phyloP scores from a whole-genome alignment of 2,888 invertebrate species.

The Aquatica leii region DNA sequence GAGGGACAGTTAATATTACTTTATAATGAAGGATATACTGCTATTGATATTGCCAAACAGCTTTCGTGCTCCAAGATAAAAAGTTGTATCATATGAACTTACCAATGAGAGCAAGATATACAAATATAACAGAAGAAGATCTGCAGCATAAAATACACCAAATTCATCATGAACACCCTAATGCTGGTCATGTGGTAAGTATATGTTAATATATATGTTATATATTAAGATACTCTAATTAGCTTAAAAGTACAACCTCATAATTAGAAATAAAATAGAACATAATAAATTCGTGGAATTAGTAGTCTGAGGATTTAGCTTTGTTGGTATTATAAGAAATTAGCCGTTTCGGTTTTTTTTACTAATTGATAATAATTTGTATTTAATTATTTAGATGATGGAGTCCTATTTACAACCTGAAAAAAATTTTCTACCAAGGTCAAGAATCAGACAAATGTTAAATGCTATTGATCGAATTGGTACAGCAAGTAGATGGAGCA shows the following conservation, averaged over 20 bases:
- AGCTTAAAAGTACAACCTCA: too few species aligned
- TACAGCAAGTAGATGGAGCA: not conserved
- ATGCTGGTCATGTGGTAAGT: constrained; percentile 16
- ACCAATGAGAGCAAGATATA: constrained; percentile 5
- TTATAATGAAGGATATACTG: constrained; percentile 16
- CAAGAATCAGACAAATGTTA: not conserved
- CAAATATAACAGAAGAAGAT: constrained; percentile 11
- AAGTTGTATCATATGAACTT: constrained; percentile 13
- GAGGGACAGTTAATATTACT: constrained; percentile 10
- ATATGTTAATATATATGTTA: too few species aligned
- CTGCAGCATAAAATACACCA: not conserved
- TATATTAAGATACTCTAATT: not conserved
- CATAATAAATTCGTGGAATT: too few species aligned
- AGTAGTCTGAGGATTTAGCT: too few species aligned
- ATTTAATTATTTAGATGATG: not conserved
- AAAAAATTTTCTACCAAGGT: not conserved
- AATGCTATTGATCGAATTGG: not conserved
- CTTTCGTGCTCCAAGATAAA: constrained; percentile 10
- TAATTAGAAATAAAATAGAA: too few species aligned
- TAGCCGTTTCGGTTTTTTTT: not conserved
- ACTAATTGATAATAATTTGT: too few species aligned
- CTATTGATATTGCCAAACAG: not conserved
- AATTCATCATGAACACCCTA: constrained; percentile 17
- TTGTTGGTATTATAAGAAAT: not conserved
- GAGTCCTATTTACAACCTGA: not conserved